A percentile compares a stretch with the other conserved stretches of the same genome.
Conservation (phyloP, 2,888 invertebrate genomes). For the Dryobota labecula region DNA sequence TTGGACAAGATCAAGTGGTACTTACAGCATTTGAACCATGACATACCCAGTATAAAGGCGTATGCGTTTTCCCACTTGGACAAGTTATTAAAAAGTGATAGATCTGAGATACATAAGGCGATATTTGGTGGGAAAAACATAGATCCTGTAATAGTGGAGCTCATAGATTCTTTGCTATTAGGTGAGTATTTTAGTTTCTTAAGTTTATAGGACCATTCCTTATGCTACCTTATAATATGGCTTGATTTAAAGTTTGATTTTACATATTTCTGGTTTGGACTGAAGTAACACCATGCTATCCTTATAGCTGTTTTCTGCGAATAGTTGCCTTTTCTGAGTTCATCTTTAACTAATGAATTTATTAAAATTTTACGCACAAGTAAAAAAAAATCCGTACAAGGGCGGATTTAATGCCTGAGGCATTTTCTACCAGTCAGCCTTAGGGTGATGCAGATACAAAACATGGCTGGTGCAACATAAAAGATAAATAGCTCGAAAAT, state of each 20-base stretch:
- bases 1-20: constrained; percentile 92
- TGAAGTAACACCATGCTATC: neutral
- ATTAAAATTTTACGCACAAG: neutral
- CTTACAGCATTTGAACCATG: constrained; percentile 93
- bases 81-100: constrained; percentile 92
- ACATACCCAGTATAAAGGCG: constrained; percentile 94
- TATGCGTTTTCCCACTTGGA: constrained; percentile 94
- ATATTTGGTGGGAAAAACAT: constrained; percentile 93
- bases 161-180: constrained; percentile 92
- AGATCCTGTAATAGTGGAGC: constrained; percentile 92
- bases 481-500: neutral
- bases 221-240: too few relatives aligned
- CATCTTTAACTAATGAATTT: neutral
- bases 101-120: constrained; percentile 93
- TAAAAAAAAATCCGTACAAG: neutral
- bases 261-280: neutral
- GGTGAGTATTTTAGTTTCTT: constrained; percentile 76
- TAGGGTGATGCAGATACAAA: neutral
- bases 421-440: neutral
- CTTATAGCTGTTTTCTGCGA: neutral
- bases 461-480: neutral
- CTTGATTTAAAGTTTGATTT: neutral
- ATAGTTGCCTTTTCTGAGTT: neutral
- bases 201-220: neutral
- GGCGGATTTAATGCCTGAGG: neutral